Percentiles rank a stretch among this genome's conserved stretches.
Conservation (phyloP, 2,797 vertebrate genomes). For the Labroides dimidiatus region DNA sequence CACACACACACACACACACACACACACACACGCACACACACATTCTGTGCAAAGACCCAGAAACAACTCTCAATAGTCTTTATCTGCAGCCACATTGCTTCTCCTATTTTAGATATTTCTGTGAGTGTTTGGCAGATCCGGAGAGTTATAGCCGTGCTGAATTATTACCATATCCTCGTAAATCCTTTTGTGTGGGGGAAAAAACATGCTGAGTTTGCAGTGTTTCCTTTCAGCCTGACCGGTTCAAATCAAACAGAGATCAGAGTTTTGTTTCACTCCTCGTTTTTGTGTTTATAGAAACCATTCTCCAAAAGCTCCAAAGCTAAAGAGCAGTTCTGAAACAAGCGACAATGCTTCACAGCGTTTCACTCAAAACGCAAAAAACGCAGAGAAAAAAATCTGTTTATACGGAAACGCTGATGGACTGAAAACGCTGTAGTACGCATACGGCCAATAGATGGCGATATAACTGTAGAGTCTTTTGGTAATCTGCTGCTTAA, state of each 20-base stretch:
- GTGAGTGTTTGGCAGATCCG: conserved; percentile 4
- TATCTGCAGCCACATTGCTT: conserved; percentile 23
- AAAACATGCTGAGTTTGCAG: conserved; percentile 52
- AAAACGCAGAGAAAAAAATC: too few relatives aligned
- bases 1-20: conserved; percentile 19
- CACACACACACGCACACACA: conserved; percentile 24
- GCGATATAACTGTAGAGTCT: too few relatives aligned
- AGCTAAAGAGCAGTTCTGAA: conserved; percentile 8
- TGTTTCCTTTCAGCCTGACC: conserved; percentile 35
- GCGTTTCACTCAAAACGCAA: too few relatives aligned
- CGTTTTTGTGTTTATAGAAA: conserved; percentile 20
- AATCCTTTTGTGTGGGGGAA: conserved; percentile 31
- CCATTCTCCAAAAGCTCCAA: conserved; percentile 4
- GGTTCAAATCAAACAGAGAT: conserved; percentile 41
- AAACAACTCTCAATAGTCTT: conserved; percentile 10
- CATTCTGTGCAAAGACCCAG: conserved; percentile 5
- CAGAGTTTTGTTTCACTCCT: conserved; percentile 20
- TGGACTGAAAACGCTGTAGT: too few relatives aligned
- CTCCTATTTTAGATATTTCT: conserved; percentile 54
- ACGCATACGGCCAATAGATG: too few relatives aligned
- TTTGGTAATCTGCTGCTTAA: too few relatives aligned
- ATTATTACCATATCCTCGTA: conserved; percentile 41
- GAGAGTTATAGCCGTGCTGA: conserved; percentile 40
- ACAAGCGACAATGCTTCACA: too few relatives aligned
- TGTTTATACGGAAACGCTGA: too few relatives aligned